These are phyloP conservation scores for Goniozus legneri DNA, from an alignment of 1,140 invertebrate genomes.

Conservation along the genomic window DNA sequence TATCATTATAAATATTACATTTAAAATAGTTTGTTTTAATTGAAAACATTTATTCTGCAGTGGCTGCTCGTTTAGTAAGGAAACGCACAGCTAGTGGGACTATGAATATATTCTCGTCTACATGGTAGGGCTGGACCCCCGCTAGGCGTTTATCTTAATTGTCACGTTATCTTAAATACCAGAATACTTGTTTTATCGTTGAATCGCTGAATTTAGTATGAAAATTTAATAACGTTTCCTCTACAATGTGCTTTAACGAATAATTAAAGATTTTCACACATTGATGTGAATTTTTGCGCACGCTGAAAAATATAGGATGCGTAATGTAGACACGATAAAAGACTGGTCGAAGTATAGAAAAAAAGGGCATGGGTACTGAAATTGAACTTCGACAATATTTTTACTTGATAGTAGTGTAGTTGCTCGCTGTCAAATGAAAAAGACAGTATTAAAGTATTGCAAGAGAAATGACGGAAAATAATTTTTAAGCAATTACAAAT, in stretches of 20 bases:
- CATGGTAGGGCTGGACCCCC: constrained; percentile 47
- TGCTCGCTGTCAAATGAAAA: constrained; percentile 13
- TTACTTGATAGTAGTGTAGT: constrained; percentile 4
- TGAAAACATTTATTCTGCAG: constrained; percentile 50
- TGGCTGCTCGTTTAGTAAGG: constrained; percentile 66
- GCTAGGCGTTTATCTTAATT: constrained; percentile 40
- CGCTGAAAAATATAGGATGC: constrained; percentile 1
- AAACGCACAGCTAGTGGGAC: constrained; percentile 69
- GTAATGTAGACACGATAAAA: constrained; percentile 7
- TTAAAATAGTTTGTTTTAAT: constrained; percentile 10
- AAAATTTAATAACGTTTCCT: background rate
- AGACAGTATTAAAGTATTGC: constrained; percentile 10
- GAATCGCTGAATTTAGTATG: background rate
- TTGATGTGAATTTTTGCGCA: constrained; percentile 6
- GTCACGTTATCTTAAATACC: constrained; percentile 18
- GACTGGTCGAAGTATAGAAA: constrained; percentile 7
- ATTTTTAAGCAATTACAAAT: too few species aligned
- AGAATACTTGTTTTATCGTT: background rate
- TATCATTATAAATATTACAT: constrained; percentile 4
- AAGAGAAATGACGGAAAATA: too few species aligned
- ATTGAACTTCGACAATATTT: constrained; percentile 9
- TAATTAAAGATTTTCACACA: constrained; percentile 17
- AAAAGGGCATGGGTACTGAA: background rate
- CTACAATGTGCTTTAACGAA: background rate
- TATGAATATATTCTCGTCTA: constrained; percentile 67